Conservation (phyloP, 2,113 vertebrate genomes). For the Dolichotis patagonum region DNA sequence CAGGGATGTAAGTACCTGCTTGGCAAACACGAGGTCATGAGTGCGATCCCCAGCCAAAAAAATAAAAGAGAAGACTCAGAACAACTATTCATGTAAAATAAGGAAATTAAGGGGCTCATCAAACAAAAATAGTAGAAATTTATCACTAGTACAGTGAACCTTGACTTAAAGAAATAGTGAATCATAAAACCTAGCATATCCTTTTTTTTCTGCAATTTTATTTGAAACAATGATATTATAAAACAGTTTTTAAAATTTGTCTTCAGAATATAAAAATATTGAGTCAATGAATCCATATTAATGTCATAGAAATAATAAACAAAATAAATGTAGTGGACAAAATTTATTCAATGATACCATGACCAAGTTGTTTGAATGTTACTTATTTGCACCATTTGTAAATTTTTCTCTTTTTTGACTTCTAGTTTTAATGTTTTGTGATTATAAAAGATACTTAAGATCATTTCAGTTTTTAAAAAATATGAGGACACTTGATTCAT, state of each 20-base stretch:
- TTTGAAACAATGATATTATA: not conserved
- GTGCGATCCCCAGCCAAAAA: too few species aligned
- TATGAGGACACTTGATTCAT: not conserved
- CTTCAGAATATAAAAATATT: not conserved
- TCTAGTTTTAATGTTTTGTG: not conserved
- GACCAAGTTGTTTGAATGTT: not conserved
- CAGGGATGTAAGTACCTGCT: too few species aligned
- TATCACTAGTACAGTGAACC: not conserved
- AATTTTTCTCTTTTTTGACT: not conserved
- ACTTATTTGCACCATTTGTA: not conserved
- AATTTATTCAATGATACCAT: not conserved
- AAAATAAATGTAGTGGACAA: not conserved
- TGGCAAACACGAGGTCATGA: too few species aligned
- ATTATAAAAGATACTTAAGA: not conserved
- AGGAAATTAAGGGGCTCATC: not conserved
- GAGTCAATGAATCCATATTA: not conserved
- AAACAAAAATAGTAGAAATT: not conserved
- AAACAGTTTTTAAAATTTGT: not conserved
- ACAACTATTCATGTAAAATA: not conserved
- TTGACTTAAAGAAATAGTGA: not conserved
- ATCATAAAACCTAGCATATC: not conserved
- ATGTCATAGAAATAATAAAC: not conserved
- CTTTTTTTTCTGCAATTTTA: not conserved
- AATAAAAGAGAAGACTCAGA: not conserved
- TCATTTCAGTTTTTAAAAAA: not conserved